These are phyloP conservation scores for Trissolcus basalis DNA, from an alignment of 1,140 invertebrate genomes.

Conservation along the genomic window DNA sequence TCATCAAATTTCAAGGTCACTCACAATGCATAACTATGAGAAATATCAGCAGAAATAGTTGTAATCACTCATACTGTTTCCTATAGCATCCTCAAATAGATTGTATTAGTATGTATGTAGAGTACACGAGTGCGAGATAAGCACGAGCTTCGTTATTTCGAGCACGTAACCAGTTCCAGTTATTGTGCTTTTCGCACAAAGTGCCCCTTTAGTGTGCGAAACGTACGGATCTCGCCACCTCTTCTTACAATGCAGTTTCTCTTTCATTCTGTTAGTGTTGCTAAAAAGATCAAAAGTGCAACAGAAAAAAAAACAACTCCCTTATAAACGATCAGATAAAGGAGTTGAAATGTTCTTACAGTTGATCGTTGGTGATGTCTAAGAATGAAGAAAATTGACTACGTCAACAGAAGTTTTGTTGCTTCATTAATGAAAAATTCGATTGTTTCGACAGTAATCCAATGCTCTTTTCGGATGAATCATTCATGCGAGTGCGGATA, in stretches of 20 bases:
- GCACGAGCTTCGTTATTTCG: conserved; percentile 68
- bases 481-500: no score
- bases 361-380: conserved; percentile 53
- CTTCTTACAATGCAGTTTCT: conserved; percentile 47
- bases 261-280: conserved; percentile 66
- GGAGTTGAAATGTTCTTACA: conserved; percentile 50
- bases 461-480: no score
- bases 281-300: conserved; percentile 67
- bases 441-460: no score
- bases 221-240: conserved; percentile 64
- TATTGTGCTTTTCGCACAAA: conserved; percentile 73
- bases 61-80: conserved; percentile 41
- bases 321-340: conserved; percentile 43
- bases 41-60: conserved; percentile 4
- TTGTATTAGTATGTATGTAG: conserved; percentile 45
- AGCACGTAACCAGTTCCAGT: conserved; percentile 73
- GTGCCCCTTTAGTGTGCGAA: conserved; percentile 71
- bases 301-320: conserved; percentile 51
- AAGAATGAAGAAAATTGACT: no score
- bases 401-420: no score
- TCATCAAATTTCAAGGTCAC: conserved; percentile 4
- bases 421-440: no score
- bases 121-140: conserved; percentile 39
- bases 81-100: conserved; percentile 47
- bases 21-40: background rate